A percentile compares a stretch with the other conserved stretches of the same genome.
Evolutionary conservation across 2,888 invertebrate genomes (phyloP).

Genomic region (Dromius quadrimaculatus): DNA sequence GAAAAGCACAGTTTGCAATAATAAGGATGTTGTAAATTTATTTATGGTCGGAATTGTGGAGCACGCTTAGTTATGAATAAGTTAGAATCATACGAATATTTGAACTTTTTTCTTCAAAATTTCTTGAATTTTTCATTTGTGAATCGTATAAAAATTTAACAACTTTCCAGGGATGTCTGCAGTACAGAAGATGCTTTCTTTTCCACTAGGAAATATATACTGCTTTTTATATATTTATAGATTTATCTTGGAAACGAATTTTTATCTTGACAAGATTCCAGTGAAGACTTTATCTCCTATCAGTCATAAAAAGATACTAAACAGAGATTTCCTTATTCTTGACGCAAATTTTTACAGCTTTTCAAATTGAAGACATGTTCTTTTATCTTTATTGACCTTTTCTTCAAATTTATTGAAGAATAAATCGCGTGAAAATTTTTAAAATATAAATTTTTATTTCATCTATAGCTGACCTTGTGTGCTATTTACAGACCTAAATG

Average conservation of each 20-base stretch:
- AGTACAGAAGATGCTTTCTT: not conserved
- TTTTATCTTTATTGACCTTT: conserved; percentile 1
- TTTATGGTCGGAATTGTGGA: not conserved
- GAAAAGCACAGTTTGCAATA: not conserved
- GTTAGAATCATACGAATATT: not conserved
- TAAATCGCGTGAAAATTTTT: no score
- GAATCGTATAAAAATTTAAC: not conserved
- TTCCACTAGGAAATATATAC: not conserved
- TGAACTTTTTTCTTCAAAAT: not conserved
- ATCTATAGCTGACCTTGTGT: conserved; percentile 16
- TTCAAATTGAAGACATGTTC: not conserved
- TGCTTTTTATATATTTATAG: conserved; percentile 13
- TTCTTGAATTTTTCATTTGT: not conserved
- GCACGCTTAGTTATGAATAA: no score
- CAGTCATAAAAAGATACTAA: not conserved
- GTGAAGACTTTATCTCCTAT: conserved; percentile 3
- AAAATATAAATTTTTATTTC: conserved; percentile 6
- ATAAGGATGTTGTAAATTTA: not conserved
- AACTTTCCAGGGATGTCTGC: not conserved
- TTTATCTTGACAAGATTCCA: conserved; percentile 14
- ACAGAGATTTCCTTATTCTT: not conserved
- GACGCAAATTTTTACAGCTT: conserved; percentile 3
- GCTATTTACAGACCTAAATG: not conserved
- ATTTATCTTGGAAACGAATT: conserved; percentile 9
- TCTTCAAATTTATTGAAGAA: no score